phyloP scores from a whole-genome alignment of 1,140 invertebrate species.

The Anastrepha obliqua region DNA sequence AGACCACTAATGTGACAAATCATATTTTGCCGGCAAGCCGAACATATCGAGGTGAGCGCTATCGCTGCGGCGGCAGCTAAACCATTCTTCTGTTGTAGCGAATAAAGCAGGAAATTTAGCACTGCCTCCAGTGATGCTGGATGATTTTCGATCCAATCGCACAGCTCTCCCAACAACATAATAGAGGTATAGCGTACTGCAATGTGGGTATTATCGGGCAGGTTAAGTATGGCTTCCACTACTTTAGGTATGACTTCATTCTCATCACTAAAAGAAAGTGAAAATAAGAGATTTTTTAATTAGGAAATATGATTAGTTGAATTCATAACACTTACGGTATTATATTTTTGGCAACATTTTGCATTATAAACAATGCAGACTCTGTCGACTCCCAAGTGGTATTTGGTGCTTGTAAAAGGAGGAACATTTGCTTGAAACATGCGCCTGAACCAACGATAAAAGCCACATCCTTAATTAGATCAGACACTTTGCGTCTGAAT shows the following conservation, averaged over 20 bases:
- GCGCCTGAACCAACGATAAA: constrained; percentile 95
- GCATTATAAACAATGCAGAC: constrained; percentile 97
- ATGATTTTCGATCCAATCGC: constrained; percentile 96
- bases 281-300: constrained; percentile 45
- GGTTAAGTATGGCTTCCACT: constrained; percentile 90
- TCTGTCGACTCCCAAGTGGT: constrained; percentile 94
- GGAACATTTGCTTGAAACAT: constrained; percentile 94
- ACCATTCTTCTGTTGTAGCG: constrained; percentile 82
- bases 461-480: constrained; percentile 97
- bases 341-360: constrained; percentile 95
- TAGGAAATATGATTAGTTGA: background rate
- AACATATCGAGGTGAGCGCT: constrained; percentile 81
- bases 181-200: constrained; percentile 93
- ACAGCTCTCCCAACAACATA: constrained; percentile 91
- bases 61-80: constrained; percentile 86
- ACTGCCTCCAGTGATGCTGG: constrained; percentile 86
- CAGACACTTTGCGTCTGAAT: constrained; percentile 92
- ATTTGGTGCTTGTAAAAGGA: constrained; percentile 80
- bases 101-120: constrained; percentile 85
- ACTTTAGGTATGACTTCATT: constrained; percentile 94
- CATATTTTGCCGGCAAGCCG: constrained; percentile 87
- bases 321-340: constrained; percentile 85
- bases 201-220: constrained; percentile 89
- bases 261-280: constrained; percentile 83
- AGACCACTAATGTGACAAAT: constrained; percentile 86